Evolutionary conservation across 2,888 invertebrate genomes (phyloP).

Genomic region (Megalurothrips usitatus): DNA sequence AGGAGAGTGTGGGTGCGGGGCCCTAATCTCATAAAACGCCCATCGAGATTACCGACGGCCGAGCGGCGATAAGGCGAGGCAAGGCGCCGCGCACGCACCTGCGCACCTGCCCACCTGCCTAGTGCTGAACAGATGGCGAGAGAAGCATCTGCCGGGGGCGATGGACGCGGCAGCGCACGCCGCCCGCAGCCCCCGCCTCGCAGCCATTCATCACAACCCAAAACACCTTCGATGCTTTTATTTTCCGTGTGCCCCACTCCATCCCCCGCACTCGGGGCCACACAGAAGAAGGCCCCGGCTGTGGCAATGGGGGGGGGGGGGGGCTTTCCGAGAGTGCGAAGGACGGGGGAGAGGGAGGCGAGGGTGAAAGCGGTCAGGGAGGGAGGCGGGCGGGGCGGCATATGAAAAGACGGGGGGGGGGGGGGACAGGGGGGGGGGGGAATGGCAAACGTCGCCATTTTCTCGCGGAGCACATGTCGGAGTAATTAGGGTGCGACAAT

Average conservation of each 20-base stretch:
- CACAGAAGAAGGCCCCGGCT: too few relatives aligned
- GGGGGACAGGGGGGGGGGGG: neutral
- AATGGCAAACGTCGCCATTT: neutral
- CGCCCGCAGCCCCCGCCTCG: neutral
- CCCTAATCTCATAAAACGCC: too few relatives aligned
- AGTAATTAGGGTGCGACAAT: neutral
- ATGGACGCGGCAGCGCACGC: too few relatives aligned
- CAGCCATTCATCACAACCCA: neutral
- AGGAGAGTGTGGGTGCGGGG: too few relatives aligned
- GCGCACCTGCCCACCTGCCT: too few relatives aligned
- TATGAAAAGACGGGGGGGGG: neutral
- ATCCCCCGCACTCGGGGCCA: neutral
- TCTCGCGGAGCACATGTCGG: neutral
- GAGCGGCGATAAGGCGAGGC: too few relatives aligned
- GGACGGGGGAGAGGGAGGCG: neutral
- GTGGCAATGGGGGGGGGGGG: too few relatives aligned
- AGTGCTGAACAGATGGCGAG: too few relatives aligned
- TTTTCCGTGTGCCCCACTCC: neutral
- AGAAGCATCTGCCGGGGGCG: too few relatives aligned
- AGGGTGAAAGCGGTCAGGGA: neutral
- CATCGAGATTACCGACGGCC: too few relatives aligned
- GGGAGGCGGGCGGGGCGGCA: neutral
- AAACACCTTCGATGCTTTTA: neutral
- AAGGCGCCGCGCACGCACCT: too few relatives aligned
- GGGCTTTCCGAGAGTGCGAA: neutral